Percentiles rank a stretch among this genome's conserved stretches.
phyloP scores from a whole-genome alignment of 2,797 vertebrate species.

The Lagorchestes hirsutus region DNA sequence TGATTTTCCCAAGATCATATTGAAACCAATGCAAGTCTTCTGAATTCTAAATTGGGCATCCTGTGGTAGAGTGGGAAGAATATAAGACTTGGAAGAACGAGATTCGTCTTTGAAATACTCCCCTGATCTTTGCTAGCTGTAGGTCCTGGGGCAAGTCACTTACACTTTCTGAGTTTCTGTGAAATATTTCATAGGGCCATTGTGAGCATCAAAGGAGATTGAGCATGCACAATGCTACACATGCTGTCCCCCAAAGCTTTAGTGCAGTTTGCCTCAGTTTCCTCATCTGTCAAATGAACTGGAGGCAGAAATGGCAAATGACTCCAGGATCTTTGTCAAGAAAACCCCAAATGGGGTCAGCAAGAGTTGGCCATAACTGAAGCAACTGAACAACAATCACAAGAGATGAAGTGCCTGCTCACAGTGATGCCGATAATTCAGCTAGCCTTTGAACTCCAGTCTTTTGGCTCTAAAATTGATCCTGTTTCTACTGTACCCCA shows the following conservation, averaged over 20 bases:
- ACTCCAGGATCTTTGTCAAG: neutral
- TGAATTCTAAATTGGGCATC: neutral
- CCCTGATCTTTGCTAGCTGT: neutral
- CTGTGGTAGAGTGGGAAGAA: neutral
- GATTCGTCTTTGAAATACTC: no score
- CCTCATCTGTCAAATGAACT: neutral
- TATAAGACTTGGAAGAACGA: neutral
- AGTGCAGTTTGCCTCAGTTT: neutral
- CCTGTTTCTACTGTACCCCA: neutral
- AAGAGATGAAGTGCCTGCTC: neutral
- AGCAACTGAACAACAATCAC: no score
- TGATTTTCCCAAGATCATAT: neutral
- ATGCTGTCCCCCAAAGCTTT: neutral
- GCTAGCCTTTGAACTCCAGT: neutral
- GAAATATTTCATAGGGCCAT: neutral
- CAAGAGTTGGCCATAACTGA: neutral
- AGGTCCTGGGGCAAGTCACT: neutral
- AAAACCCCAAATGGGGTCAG: neutral
- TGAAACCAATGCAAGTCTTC: neutral
- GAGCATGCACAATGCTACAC: rapidly evolving
- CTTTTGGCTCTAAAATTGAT: neutral
- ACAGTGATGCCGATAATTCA: neutral
- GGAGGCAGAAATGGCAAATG: neutral
- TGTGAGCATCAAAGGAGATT: neutral
- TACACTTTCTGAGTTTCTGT: neutral